Evolutionary conservation across 2,888 invertebrate genomes (phyloP).

Genomic region (Drosophila ustulata): DNA sequence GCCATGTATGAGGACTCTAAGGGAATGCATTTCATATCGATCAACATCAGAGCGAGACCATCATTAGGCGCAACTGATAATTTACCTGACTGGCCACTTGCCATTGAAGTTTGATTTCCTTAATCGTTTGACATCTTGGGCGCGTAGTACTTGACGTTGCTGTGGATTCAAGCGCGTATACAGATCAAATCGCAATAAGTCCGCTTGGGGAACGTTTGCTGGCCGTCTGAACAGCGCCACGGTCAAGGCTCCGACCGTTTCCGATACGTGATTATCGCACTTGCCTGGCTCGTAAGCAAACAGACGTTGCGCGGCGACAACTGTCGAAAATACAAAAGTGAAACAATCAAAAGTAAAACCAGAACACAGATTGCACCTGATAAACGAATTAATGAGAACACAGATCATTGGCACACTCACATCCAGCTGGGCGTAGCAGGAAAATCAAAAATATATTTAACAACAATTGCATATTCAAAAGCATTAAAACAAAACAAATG

Average conservation of each 20-base stretch:
- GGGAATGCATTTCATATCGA: neutral
- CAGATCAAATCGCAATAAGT: slow-evolving; percentile 74
- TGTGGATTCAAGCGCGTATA: slow-evolving; percentile 76
- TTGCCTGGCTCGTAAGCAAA: slow-evolving; percentile 76
- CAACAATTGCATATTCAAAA: slow-evolving; percentile 36
- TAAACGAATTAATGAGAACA: slow-evolving; percentile 7
- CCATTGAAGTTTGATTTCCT: slow-evolving; percentile 75
- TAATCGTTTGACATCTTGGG: slow-evolving; percentile 65
- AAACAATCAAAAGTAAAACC: slow-evolving; percentile 2
- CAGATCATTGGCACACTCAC: slow-evolving; percentile 43
- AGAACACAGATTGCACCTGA: slow-evolving; percentile 24
- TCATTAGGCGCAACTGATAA: slow-evolving; percentile 10
- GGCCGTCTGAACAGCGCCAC: slow-evolving; percentile 45
- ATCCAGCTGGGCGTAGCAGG: slow-evolving; percentile 29
- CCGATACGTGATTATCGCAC: slow-evolving; percentile 71
- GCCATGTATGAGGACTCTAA: slow-evolving; percentile 79
- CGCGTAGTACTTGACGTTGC: slow-evolving; percentile 61
- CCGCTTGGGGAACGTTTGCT: slow-evolving; percentile 46
- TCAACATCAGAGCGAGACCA: neutral
- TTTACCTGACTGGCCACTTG: slow-evolving; percentile 81
- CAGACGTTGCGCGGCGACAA: slow-evolving; percentile 16
- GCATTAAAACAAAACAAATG: slow-evolving; percentile 18
- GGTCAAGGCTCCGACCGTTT: slow-evolving; percentile 68
- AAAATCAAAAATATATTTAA: slow-evolving; percentile 17
- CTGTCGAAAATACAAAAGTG: slow-evolving; percentile 12